These are phyloP conservation scores for Bombus ignitus DNA, from an alignment of 1,140 invertebrate genomes.

Conservation along the genomic window DNA sequence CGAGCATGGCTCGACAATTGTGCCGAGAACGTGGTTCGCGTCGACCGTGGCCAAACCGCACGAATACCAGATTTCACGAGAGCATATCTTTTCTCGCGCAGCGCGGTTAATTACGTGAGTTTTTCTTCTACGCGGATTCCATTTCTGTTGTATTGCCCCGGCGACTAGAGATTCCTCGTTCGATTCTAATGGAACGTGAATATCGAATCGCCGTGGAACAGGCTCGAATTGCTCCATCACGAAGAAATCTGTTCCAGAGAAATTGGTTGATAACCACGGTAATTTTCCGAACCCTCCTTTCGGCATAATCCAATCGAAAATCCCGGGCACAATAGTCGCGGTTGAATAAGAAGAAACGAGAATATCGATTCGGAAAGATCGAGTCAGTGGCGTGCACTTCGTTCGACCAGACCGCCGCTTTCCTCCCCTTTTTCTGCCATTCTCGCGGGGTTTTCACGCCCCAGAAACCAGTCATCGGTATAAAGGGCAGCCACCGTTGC, in stretches of 20 bases:
- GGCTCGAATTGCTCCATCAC: background rate
- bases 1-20: background rate
- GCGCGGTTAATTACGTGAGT: background rate
- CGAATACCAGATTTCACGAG: background rate
- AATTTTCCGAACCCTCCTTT: background rate
- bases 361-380: conserved; percentile 56
- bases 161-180: background rate
- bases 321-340: conserved; percentile 34
- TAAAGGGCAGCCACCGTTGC: conserved; percentile 47
- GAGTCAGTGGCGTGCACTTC: conserved; percentile 21
- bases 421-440: conserved; percentile 11
- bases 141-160: background rate
- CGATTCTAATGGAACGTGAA: background rate
- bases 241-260: background rate
- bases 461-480: conserved; percentile 47
- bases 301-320: conserved; percentile 32
- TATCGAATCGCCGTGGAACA: background rate
- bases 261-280: conserved; percentile 18
- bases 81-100: background rate
- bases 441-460: conserved; percentile 47
- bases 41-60: background rate
- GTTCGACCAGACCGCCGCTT: conserved; percentile 36
- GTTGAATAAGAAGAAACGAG: conserved; percentile 24
- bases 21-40: background rate
- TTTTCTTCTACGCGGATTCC: background rate